Base-by-base conservation (phyloP, 1,140 invertebrate species). In the Probaryconus sp. region DNA sequence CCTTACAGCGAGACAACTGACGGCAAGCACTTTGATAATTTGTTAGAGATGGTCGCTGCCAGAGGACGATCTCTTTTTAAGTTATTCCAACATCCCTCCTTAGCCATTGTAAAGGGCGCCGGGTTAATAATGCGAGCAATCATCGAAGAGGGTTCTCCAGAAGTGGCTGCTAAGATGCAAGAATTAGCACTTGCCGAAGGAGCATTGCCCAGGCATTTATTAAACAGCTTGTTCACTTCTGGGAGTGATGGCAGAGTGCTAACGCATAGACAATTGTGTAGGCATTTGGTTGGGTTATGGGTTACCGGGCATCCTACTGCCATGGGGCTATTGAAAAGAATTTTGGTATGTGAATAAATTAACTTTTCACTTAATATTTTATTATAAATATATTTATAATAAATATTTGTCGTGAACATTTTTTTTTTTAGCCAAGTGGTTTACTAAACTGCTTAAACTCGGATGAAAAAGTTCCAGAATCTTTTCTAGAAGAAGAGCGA, bases 1-100 rank as follows among this genome's bases (percentile, higher is more conserved):
- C 98, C 98, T 13, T 99, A 99, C 88, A 98, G 96, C 85, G 98
- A 99, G 89, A 99, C 98, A 20, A 99, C 98, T 0, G 96, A 98
- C 83, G 97, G 97, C 11, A 95, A 95, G 79, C 95, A 98, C 83
- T 99, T 99, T 89, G 98, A 99, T 85, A 93, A 92, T 61, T 88
- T 99, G 21, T 87, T 99, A 21, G 95, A 97, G 88, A 93, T 98
- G 91, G 97, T 99, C 1, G 96, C 98, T 1, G 91, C 93, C 28
- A 91, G 96, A 77, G 98, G 98, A 11, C 90, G 97, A 67, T 92
- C 93, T 38, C 88, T 99, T 1, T 99, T 98, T 85, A 94, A 95
- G 85, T 89, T 99, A 6, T 99, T 99, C 88, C 96, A 97, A 91
- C 97, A 99, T 90, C 96, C 97, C 5, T 99, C 97, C 1, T 91